phyloP scores from a whole-genome alignment of 1,140 invertebrate genomes.

The Danaus melanippus region DNA sequence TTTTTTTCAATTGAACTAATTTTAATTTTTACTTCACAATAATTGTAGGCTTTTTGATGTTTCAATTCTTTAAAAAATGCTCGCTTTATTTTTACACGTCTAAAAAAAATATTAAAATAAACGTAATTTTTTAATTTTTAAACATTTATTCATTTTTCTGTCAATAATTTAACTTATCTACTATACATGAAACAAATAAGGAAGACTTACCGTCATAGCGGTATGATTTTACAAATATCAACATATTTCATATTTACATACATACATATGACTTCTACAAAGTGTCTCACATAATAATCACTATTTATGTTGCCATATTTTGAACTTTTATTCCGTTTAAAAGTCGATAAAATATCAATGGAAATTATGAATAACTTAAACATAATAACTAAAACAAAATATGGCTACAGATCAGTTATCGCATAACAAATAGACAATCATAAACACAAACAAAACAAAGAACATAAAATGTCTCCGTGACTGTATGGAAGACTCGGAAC shows the following conservation, averaged over 20 bases:
- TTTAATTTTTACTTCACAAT: too few species aligned
- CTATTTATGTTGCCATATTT: too few species aligned
- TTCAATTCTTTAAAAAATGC: too few species aligned
- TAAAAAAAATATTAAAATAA: too few species aligned
- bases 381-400: constrained; percentile 15
- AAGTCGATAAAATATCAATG: constrained; percentile 1
- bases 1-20: too few species aligned
- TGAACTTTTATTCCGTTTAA: too few species aligned
- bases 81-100: too few species aligned
- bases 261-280: constrained; percentile 29
- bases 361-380: too few species aligned
- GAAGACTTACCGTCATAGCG: constrained; percentile 55
- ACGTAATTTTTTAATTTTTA: constrained; percentile 33
- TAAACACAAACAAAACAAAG: constrained; percentile 60
- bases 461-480: constrained; percentile 43
- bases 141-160: constrained; percentile 65
- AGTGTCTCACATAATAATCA: too few species aligned
- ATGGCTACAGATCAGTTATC: constrained; percentile 33
- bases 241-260: constrained; percentile 65
- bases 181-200: constrained; percentile 66
- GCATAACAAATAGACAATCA: constrained; percentile 49
- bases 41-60: too few species aligned
- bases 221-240: constrained; percentile 50
- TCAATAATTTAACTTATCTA: constrained; percentile 68
- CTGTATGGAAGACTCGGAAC: constrained; percentile 34